Base-by-base conservation (phyloP, 2,113 vertebrate species). In the Grammomys dolichurus region DNA sequence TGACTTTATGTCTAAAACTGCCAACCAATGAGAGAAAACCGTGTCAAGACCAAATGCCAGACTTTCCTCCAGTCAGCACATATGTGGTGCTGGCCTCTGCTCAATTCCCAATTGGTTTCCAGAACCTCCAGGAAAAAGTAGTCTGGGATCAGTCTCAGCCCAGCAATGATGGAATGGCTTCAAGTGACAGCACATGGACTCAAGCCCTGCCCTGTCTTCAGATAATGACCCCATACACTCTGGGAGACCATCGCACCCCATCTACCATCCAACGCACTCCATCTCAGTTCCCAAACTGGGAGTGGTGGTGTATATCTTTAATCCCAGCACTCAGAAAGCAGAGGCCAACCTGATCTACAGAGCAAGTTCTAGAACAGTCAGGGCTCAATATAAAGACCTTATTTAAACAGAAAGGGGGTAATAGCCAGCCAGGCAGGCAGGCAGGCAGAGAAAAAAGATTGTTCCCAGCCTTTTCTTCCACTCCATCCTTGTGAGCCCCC, bases 31-130 rank as follows among this genome's bases (percentile, higher is more conserved):
- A 87, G 56, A 96, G 16, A 46, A 89, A 95, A 91, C 1, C 24
- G n/a, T 95, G 95, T 78, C 88, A 91, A 75, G 36, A 87, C 60
- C 67, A 95, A 97, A 87, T 6, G 89, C 58, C 84, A 87, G 63
- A 85, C 92, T 95, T 97, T 94, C 60, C 92, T 94, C 88, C 77
- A 28, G 70, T 82, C 93, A 90, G 96, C 96, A 97, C 92, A 92
- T 31, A 63, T 2, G 97, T 28, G 0, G 0, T 46, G 33, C 13
- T 87, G 82, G 84, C 96, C 84, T 94, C 48, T 3, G 65, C 97
- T 17, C 90, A 96, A 89, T 11, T 93, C 95, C 93, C 11, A 0
- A 0, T 63, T 28, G 1, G 82, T 72, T 96, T 94, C 98, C 72
- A 80, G 56, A 72, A 76, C 14, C 70, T 92, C 94, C 92, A 65